Base-by-base conservation (phyloP, 2,113 vertebrate species). In the Calidris pugnax region DNA sequence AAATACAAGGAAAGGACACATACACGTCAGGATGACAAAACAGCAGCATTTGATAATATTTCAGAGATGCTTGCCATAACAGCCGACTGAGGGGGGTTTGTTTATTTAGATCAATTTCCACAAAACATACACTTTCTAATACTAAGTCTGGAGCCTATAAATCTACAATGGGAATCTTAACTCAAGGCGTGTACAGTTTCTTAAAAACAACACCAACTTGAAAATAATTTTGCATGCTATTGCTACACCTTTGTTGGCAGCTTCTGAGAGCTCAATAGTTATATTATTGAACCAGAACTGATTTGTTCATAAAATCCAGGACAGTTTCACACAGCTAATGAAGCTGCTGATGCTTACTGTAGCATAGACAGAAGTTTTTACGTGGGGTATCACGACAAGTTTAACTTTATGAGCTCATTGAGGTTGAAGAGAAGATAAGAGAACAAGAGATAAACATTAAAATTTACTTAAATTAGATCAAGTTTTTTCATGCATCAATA, bases 211-310 rank as follows among this genome's bases (percentile, higher is more conserved):
- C 6, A 55, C 53, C 30, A 93, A 72, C 56, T 91, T 92, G 43
- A 94, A 90, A 96, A 87, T 51, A 93, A 95, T 78, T 95, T 90
- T 86, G 37, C 26, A 26, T 90, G 45, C 95, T 97, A 64, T 84
- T 95, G 83, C 91, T 95, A 81, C 39, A 59, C 20, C 41, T 59
- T 86, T 95, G 95, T 82, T 89, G 92, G 93, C 85, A 97, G 87
- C 63, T 93, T 96, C 71, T 95, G 87, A 92, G 60, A 97, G 71
- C 77, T 88, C 93, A 97, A 68, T 73, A 96, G 91, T 75, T 95
- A 76, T 73, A 64, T 81, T 95, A 87, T 71, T 94, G 87, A 97
- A 93, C 87, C 69, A 80, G 62, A 97, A 97, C 6, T 83, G 88
- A 81, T 96, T 93, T 96, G 77, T 95, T 94, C 48, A 84, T 88